Percentiles rank a stretch among this genome's conserved stretches.
Conservation (phyloP, 2,888 invertebrate species). For the Cantharis nigra region DNA sequence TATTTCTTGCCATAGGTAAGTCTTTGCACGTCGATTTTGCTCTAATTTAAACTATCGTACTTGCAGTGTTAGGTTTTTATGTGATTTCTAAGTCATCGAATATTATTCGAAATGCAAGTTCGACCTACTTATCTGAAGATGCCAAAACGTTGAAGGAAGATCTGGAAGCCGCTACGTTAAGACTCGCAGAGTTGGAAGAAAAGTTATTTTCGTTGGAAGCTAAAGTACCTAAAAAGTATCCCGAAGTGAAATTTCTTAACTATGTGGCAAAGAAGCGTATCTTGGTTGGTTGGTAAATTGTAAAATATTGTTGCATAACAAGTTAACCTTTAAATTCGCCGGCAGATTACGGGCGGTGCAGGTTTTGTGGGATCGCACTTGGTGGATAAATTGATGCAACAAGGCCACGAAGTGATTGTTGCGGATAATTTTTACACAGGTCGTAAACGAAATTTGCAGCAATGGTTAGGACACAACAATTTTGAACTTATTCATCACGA, state of each 20-base stretch:
- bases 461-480: slow-evolving; percentile 99
- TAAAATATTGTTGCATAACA: background rate
- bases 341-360: slow-evolving; percentile 90
- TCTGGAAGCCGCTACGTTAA: slow-evolving; percentile 65
- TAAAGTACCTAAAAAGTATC: slow-evolving; percentile 81
- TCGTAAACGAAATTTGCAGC: slow-evolving; percentile 94
- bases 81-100: background rate
- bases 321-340: slow-evolving; percentile 24
- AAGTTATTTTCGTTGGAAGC: slow-evolving; percentile 74
- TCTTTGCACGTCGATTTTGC: background rate
- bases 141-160: slow-evolving; percentile 50
- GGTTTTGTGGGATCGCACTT: slow-evolving; percentile 99
- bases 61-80: background rate
- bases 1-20: background rate
- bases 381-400: slow-evolving; percentile 92
- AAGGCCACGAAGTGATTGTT: slow-evolving; percentile 95
- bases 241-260: slow-evolving; percentile 88
- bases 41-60: background rate
- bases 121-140: slow-evolving; percentile 18
- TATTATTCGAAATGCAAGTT: background rate
- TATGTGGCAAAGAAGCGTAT: slow-evolving; percentile 92
- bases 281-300: slow-evolving; percentile 62
- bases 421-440: slow-evolving; percentile 99
- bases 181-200: slow-evolving; percentile 70
- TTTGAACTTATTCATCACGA: slow-evolving; percentile 99